Evolutionary conservation across 2,113 vertebrate species (phyloP).

Genomic region (Dasyornis broadbenti): DNA sequence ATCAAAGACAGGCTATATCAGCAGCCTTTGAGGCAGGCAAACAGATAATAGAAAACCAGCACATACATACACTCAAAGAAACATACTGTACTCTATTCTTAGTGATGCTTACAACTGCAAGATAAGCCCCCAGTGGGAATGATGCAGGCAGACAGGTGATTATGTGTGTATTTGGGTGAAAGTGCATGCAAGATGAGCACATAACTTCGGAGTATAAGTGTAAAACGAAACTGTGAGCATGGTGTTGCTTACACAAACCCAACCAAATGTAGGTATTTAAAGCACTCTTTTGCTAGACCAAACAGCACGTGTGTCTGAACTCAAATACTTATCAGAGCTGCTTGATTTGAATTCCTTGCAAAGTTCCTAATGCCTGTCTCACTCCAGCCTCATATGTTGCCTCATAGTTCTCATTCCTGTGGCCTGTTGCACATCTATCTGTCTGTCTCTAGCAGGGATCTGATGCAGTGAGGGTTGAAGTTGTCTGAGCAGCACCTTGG

Average conservation of each 20-base stretch:
- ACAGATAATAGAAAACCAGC: neutral
- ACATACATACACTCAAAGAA: neutral
- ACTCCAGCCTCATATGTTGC: rapidly evolving
- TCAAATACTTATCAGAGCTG: neutral
- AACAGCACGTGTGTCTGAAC: neutral
- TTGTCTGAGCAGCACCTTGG: neutral
- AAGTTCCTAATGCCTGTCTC: neutral
- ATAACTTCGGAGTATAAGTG: neutral
- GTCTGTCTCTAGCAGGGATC: neutral
- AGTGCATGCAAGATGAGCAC: neutral
- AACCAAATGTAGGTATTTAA: neutral
- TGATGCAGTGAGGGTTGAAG: neutral
- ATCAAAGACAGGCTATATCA: conserved; percentile 20
- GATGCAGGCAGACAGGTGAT: conserved; percentile 35
- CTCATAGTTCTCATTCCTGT: neutral
- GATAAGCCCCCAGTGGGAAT: neutral
- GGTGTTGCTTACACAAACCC: neutral
- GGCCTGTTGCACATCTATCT: neutral
- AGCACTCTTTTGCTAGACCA: neutral
- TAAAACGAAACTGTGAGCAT: neutral
- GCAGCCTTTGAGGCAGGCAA: neutral
- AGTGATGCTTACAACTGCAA: neutral
- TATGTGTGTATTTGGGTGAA: conserved; percentile 30
- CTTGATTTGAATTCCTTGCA: neutral
- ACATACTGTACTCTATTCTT: neutral